These are phyloP conservation scores for Catalaphyllia jardinei DNA, from an alignment of 64 coral and sea anemone species.

Conservation along the genomic window DNA sequence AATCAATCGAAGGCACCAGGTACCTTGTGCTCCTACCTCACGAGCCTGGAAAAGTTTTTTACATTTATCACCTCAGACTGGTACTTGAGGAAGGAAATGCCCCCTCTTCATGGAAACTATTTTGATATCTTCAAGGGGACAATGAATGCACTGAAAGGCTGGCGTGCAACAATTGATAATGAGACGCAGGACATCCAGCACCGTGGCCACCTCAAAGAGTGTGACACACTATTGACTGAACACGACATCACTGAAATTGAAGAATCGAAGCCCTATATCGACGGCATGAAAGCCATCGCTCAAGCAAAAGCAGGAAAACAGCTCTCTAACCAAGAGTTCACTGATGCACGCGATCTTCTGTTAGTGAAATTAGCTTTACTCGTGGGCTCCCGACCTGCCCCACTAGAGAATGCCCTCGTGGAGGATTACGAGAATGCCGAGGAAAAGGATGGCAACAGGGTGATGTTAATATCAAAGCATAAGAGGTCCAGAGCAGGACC, in stretches of 20 bases:
- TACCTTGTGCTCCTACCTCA: not conserved
- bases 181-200: not conserved
- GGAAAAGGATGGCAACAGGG: not conserved
- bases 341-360: not conserved
- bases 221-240: too few species aligned
- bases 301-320: not conserved
- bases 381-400: not conserved
- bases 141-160: not conserved
- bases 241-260: too few species aligned
- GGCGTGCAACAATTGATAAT: not conserved
- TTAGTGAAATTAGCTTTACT: not conserved
- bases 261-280: not conserved
- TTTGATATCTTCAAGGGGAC: not conserved
- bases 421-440: not conserved
- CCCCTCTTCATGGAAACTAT: not conserved
- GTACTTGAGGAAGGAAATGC: not conserved
- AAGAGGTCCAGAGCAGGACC: conserved; percentile 23
- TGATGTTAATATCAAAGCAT: conserved; percentile 17
- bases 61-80: not conserved
- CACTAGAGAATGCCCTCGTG: not conserved
- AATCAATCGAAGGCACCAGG: not conserved
- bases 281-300: not conserved
- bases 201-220: not conserved
- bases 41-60: conserved; percentile 18
- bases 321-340: not conserved